Conservation (phyloP, 2,113 vertebrate genomes). For the Scatophagus argus region DNA sequence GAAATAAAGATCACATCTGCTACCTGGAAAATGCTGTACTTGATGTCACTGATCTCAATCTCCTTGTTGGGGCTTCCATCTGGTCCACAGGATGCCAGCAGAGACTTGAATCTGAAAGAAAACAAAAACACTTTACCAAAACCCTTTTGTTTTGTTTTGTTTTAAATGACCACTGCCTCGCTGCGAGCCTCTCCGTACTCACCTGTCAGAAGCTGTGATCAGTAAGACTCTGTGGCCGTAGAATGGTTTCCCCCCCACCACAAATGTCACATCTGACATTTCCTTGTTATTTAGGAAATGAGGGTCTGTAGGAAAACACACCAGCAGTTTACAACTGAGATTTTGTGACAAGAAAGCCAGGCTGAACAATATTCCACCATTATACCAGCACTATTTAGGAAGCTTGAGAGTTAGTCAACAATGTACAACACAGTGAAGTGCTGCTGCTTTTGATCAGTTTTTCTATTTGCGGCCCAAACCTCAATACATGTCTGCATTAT, state of each 20-base stretch:
- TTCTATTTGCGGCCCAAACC: no score
- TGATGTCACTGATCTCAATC: conserved; percentile 92
- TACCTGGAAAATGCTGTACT: conserved; percentile 95
- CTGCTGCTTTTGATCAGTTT: no score
- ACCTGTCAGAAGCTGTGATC: conserved; percentile 96
- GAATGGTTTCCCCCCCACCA: conserved; percentile 94
- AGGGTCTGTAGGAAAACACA: conserved; percentile 85
- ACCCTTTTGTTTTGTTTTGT: neutral
- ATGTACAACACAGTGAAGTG: no score
- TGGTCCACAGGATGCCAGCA: conserved; percentile 88
- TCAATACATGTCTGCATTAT: no score
- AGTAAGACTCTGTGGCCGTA: conserved; percentile 97
- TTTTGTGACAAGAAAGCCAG: neutral
- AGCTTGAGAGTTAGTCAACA: neutral
- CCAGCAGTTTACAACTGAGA: neutral
- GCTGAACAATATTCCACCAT: neutral
- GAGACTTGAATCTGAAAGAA: conserved; percentile 90
- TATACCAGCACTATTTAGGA: neutral
- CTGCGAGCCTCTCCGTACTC: conserved; percentile 40
- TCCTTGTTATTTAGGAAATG: conserved; percentile 98
- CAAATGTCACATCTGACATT: conserved; percentile 97
- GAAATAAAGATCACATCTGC: neutral
- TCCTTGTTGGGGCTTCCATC: conserved; percentile 85
- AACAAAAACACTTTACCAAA: neutral
- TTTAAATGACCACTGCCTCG: neutral